Base-by-base conservation (phyloP, 2,888 invertebrate genomes). In the Podabrus alpinus region DNA sequence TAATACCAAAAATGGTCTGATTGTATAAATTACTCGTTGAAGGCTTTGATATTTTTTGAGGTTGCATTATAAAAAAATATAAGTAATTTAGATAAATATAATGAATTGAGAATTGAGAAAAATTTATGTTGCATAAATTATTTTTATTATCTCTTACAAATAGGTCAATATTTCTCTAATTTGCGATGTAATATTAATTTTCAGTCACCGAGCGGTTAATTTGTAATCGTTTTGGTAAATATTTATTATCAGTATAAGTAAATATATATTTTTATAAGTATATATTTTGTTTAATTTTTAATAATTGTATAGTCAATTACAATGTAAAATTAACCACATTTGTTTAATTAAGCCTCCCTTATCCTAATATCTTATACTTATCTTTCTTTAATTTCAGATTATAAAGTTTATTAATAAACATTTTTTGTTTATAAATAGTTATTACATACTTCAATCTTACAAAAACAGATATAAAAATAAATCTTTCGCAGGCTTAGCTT, bases 251-350 rank as follows among this genome's bases (percentile, higher is more conserved):
- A 59, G 45, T 13, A 71, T 71, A 71, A 71, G 71, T 67, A 71
- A 71, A 71, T 71, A 71, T 66, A 71, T 71, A 71, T 71, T 71
- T 71, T 71, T 71, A 66, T 71, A 71, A 71, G 71, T 71, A 71
- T 59, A 70, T 70, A 66, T 71, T 71, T 71, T 24, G 71, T 71
- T 71, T 71, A 66, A 64, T 64, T 64, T 64, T 64, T 64, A 64
- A 45, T 45, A 45, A 45, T 45, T 45, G 45, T 45, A n/a, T 45
- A 45, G 45, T 45, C 13, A 45, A 64, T 64, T 64, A 64, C 17
- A 64, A 64, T 64, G 21, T 64, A 64, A 64, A 19, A 64, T 64
- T 21, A 64, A 64, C 13, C 9, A 64, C 4, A 9, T 64, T 15
- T n/a, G 62, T 64, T 64, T 64, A n/a, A 64, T 64, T 64, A 45